Evolutionary conservation across 2,888 invertebrate species (phyloP).

Genomic region (Drosophila pegasa): DNA sequence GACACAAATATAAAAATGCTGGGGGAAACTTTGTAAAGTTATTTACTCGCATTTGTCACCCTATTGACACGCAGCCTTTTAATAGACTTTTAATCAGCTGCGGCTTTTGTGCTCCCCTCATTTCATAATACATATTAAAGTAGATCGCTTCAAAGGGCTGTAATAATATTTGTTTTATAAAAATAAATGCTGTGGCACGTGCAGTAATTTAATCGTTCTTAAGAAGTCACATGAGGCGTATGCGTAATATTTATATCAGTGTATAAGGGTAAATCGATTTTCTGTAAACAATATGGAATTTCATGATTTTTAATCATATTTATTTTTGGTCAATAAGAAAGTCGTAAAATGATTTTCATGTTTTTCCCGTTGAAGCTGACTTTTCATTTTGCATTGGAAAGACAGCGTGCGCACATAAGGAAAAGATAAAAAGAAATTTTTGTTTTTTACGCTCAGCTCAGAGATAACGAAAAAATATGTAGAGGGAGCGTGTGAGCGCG

Average conservation of each 20-base stretch:
- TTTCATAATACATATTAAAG: background rate
- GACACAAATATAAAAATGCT: background rate
- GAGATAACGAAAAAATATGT: background rate
- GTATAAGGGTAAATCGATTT: background rate
- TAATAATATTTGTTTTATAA: background rate
- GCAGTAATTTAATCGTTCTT: background rate
- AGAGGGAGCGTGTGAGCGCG: background rate
- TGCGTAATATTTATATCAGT: background rate
- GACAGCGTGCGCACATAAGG: conserved; percentile 8
- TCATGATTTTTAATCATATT: conserved; percentile 5
- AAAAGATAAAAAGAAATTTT: conserved; percentile 27
- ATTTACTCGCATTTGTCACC: conserved; percentile 12
- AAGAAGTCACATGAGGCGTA: background rate
- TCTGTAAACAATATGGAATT: background rate
- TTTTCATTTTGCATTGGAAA: background rate
- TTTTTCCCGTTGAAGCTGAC: conserved; percentile 6
- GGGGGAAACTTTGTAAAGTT: background rate
- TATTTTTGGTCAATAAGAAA: conserved; percentile 8
- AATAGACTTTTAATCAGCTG: conserved; percentile 8
- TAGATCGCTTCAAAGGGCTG: background rate
- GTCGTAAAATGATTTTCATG: conserved; percentile 37
- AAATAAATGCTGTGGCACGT: background rate
- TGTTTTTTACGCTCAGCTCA: conserved; percentile 1
- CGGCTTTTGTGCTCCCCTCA: background rate
- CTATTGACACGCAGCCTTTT: background rate